Evolutionary conservation across 1,140 invertebrate species (phyloP).

Genomic region (Oryctes rhinoceros): DNA sequence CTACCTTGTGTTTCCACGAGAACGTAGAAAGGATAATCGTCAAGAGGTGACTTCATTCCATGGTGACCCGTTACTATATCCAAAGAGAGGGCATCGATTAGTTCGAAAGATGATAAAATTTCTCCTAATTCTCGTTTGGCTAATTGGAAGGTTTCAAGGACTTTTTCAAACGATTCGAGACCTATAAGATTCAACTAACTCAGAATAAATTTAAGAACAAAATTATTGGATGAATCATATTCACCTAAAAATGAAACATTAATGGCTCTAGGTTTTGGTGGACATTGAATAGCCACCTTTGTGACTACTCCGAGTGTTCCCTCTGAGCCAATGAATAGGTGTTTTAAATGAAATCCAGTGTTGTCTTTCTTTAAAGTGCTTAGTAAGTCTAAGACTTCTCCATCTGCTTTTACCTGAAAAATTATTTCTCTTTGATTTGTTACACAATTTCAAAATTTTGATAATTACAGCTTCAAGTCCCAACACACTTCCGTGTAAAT

Average conservation of each 20-base stretch:
- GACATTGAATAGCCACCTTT: constrained; percentile 89
- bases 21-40: constrained; percentile 85
- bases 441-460: not conserved
- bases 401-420: constrained; percentile 84
- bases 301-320: constrained; percentile 96
- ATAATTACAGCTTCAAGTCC: constrained; percentile 87
- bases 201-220: constrained; percentile 11
- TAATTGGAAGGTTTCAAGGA: constrained; percentile 77
- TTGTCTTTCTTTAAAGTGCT: constrained; percentile 94
- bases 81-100: constrained; percentile 82
- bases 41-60: constrained; percentile 71
- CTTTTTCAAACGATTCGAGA: constrained; percentile 76
- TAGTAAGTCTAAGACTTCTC: constrained; percentile 85
- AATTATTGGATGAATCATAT: constrained; percentile 53
- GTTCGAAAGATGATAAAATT: constrained; percentile 93
- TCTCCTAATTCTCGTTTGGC: constrained; percentile 82
- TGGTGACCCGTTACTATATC: constrained; percentile 68
- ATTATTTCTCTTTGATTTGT: not conserved
- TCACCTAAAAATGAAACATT: constrained; percentile 88
- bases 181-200: constrained; percentile 64
- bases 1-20: constrained; percentile 92
- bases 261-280: constrained; percentile 77
- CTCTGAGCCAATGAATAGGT: constrained; percentile 97
- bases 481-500: constrained; percentile 89
- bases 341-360: constrained; percentile 95